Evolutionary conservation across 2,113 vertebrate species (phyloP).

Genomic region (Acanthisitta chloris): DNA sequence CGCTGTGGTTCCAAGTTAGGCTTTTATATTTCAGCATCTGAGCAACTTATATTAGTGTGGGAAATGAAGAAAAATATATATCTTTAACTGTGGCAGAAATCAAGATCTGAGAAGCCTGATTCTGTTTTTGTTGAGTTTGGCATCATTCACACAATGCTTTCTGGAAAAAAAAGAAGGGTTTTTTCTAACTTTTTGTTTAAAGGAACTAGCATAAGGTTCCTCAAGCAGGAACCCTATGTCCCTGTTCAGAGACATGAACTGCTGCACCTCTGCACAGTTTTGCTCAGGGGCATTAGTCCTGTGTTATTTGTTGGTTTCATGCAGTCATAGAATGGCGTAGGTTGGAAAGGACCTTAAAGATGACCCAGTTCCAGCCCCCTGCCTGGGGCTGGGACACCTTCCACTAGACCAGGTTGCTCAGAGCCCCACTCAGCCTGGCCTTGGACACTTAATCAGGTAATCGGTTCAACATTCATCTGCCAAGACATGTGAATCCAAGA

Average conservation of each 20-base stretch:
- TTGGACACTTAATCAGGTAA: background rate
- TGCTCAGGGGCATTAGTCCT: background rate
- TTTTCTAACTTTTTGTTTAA: background rate
- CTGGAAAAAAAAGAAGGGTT: background rate
- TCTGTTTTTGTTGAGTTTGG: background rate
- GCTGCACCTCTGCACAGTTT: background rate
- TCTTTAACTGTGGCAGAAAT: background rate
- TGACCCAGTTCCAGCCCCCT: background rate
- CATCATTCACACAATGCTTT: background rate
- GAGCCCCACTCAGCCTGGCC: fast-evolving
- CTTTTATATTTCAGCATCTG: background rate
- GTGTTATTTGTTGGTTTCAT: background rate
- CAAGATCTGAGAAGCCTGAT: background rate
- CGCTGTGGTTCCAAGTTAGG: background rate
- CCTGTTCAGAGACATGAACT: background rate
- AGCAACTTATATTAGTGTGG: too few relatives aligned
- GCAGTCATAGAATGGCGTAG: background rate
- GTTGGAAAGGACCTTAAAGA: background rate
- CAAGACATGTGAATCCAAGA: background rate
- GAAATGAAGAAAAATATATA: too few relatives aligned
- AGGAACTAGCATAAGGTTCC: background rate
- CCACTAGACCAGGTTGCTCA: background rate
- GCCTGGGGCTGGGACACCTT: background rate
- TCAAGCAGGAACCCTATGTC: background rate
- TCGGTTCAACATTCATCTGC: background rate